Evolutionary conservation across 2,888 invertebrate genomes (phyloP).

Genomic region (Invenusta paracnida): DNA sequence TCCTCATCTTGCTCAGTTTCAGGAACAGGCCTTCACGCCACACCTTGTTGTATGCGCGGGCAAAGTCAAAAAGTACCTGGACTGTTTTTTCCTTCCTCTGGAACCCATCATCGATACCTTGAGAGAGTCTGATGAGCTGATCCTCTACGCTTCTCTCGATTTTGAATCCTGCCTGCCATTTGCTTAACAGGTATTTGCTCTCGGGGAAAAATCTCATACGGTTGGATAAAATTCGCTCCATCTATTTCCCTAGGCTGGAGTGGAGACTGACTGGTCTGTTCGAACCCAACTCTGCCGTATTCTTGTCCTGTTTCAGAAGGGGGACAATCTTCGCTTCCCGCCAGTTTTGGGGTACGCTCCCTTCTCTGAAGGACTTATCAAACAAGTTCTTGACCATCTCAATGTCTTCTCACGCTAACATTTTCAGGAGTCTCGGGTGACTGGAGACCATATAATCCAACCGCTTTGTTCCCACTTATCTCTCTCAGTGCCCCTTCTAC

Average conservation of each 20-base stretch:
- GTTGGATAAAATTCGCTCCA: background rate
- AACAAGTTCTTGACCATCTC: constrained; percentile 7
- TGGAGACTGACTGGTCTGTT: background rate
- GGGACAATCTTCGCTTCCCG: background rate
- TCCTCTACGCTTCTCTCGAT: background rate
- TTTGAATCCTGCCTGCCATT: background rate
- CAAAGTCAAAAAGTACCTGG: constrained; percentile 1
- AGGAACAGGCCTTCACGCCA: background rate
- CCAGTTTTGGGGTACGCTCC: background rate
- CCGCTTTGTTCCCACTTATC: background rate
- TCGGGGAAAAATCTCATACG: background rate
- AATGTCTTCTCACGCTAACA: background rate
- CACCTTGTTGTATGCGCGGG: no score
- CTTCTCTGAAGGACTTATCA: background rate
- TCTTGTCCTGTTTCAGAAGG: background rate
- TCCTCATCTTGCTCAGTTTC: background rate
- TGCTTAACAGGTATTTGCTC: background rate
- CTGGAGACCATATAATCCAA: background rate
- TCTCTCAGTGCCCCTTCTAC: background rate
- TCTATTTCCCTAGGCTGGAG: background rate
- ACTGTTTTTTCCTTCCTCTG: constrained; percentile 16
- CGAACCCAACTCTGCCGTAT: background rate
- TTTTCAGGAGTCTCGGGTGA: constrained; percentile 14
- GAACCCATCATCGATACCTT: background rate
- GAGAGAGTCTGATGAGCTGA: background rate